A percentile compares a stretch with the other conserved stretches of the same genome.
Evolutionary conservation across 2,113 vertebrate species (phyloP).

Genomic region (Macquaria australasica): DNA sequence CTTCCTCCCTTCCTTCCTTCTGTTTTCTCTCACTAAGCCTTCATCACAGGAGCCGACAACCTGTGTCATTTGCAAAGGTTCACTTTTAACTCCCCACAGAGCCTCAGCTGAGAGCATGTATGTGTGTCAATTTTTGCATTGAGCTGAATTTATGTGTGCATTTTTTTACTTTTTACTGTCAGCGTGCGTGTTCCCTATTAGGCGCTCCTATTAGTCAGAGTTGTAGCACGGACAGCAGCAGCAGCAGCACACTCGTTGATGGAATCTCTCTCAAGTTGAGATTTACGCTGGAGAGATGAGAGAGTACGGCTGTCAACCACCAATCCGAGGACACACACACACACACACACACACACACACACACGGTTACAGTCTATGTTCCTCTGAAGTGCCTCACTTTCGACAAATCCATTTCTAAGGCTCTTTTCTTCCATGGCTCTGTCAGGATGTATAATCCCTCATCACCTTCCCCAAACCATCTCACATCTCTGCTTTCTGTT

Average conservation of each 20-base stretch:
- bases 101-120: background rate
- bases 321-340: slow-evolving; percentile 18
- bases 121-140: slow-evolving; percentile 20
- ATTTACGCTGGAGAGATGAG: slow-evolving; percentile 60
- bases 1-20: slow-evolving; percentile 47
- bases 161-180: slow-evolving; percentile 46
- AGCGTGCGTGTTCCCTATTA: slow-evolving; percentile 14
- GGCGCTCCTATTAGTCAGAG: slow-evolving; percentile 35
- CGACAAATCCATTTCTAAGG: slow-evolving; percentile 59
- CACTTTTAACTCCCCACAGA: slow-evolving; percentile 34
- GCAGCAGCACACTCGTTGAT: slow-evolving; percentile 42
- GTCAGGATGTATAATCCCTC: slow-evolving; percentile 66
- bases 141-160: background rate
- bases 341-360: slow-evolving; percentile 25
- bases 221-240: slow-evolving; percentile 24
- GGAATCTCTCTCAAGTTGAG: slow-evolving; percentile 54
- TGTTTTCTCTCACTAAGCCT: slow-evolving; percentile 56
- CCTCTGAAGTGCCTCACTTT: slow-evolving; percentile 60
- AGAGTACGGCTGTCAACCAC: slow-evolving; percentile 63
- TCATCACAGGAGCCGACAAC: slow-evolving; percentile 64
- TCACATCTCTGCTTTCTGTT: slow-evolving; percentile 56
- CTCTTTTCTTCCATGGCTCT: slow-evolving; percentile 56
- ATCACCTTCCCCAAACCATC: slow-evolving; percentile 64
- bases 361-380: slow-evolving; percentile 19
- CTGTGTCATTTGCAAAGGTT: slow-evolving; percentile 56